Conservation (phyloP, 2,797 vertebrate genomes). For the Steatocranus sp. region DNA sequence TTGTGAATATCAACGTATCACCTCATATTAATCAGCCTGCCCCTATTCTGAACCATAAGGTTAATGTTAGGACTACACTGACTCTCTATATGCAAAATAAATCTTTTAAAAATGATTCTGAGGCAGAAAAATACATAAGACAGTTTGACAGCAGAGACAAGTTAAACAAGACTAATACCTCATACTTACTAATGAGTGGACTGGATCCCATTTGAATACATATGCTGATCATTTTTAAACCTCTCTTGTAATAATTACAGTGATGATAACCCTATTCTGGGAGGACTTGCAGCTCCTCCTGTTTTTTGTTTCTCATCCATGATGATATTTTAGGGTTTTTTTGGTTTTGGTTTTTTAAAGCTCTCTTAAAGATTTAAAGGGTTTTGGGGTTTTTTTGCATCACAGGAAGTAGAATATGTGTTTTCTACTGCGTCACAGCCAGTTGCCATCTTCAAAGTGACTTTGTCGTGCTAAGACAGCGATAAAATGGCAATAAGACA, state of each 20-base stretch:
- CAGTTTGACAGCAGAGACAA: background rate
- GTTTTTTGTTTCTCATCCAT: background rate
- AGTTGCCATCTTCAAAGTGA: background rate
- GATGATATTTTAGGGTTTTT: rapidly evolving
- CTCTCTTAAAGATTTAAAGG: background rate
- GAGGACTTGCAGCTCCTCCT: background rate
- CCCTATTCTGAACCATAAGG: background rate
- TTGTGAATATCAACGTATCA: background rate
- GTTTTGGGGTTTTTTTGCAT: rapidly evolving
- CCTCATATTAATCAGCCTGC: background rate
- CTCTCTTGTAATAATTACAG: background rate
- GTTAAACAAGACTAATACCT: background rate
- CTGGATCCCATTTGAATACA: background rate
- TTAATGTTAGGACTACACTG: background rate
- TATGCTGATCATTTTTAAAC: background rate
- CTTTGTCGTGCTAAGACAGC: background rate
- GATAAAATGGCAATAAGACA: background rate
- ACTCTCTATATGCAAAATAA: background rate
- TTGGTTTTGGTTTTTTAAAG: background rate
- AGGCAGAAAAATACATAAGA: background rate
- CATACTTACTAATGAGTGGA: background rate
- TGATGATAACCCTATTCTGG: background rate
- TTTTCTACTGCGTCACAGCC: background rate
- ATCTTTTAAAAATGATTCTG: background rate
- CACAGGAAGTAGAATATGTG: background rate